Base-by-base conservation (phyloP, 2,797 vertebrate species). In the Pseudocheirus occidentalis region DNA sequence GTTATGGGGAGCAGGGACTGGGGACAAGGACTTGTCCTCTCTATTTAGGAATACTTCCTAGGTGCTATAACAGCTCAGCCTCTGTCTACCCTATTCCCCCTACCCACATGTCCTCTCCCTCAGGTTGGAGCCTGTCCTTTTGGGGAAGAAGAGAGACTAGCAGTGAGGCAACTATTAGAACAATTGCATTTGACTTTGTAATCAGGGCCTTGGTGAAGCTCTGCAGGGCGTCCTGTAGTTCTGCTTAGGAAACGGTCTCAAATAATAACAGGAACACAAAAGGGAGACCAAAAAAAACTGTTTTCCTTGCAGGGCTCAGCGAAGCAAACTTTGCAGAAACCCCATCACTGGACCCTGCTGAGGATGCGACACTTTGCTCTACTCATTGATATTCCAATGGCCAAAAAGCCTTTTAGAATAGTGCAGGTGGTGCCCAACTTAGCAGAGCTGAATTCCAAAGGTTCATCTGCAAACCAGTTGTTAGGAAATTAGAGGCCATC, bases 121-220 rank as follows among this genome's bases (percentile, higher is more conserved):
- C 92, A 0, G 0, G 59, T 9, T 55, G 91, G 90, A 96, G 58
- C 40, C 93, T 95, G 93, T 4, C 66, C 66, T 97, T 91, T 46
- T 59, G 93, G 91, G 90, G 55, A 58, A 96, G 94, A 95, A 52
- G 95, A 97, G 95, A 93, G 94, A 92, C 97, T 90, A 52, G 90
- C 95, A 97, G 93, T 94, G 91, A 97, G 96, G 96, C 95, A 90
- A 73, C 0, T 0, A 90, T 95, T 97, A 97, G 97, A 98, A 98
- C 99, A 99, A 99, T 99, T 99, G 99, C 99, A 99, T 99, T 99
- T 99, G 99, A 99, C 99, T 99, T 99, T 99, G 99, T 99, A 99
- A 99, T 99, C 99, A 99, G 99, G 97, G 97, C 97, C 96, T 99
- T 99, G 99, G 99, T 99, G 98, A 99, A 98, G 97, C 99, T 99